Evolutionary conservation across 2,797 vertebrate species (phyloP), one percentile per base, ranked within the genome.

Genomic region (Parauchenoglanis punctatus): DNA sequence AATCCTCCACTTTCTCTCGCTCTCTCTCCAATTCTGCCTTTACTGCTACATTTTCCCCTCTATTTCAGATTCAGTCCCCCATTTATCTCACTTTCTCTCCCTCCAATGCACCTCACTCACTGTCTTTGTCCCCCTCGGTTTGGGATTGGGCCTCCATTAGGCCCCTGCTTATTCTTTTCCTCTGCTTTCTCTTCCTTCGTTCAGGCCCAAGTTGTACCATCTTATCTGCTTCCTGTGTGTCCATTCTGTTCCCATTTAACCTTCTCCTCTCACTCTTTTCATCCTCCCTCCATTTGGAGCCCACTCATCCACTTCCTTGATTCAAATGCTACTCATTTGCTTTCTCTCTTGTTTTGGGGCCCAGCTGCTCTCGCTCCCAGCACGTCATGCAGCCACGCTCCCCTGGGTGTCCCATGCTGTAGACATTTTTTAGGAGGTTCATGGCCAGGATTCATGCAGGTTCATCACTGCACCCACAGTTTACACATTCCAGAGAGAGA

Each of bases 181-280:
- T 13, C 44, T 67, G 25, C 40, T 46, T 81, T 40, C 80, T 28
- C 15, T 63, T 82, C 25, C 28, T 49, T 59, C 40, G 5, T 49
- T 67, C 17, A 82, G 25, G 61, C 25, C 15, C 4, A 25, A 31
- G 61, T 49, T 52, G n/a, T 52, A 67, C 5, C 46, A 5, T 20
- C 61, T 67, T 83, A 83, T 83, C 81, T 67, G 63, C 61, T 83
- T 52, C 81, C 81, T 67, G 25, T 49, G 35, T 52, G 61, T 67
- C n/a, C 46, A 52, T 75, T 73, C 15, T n/a, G 15, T 54, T 77
- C 44, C 28, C 75, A 85, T 52, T 54, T 78, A 65, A 40, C 25
- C 44, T 52, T 65, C 31, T 59, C 83, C 23, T 52, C 7, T 85
- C 11, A 17, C 56, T 81, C 56, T 81, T 81, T 81, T 67, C 25